These are phyloP conservation scores for Shargacucullia verbasci DNA, from an alignment of 2,888 invertebrate species.

Conservation along the genomic window DNA sequence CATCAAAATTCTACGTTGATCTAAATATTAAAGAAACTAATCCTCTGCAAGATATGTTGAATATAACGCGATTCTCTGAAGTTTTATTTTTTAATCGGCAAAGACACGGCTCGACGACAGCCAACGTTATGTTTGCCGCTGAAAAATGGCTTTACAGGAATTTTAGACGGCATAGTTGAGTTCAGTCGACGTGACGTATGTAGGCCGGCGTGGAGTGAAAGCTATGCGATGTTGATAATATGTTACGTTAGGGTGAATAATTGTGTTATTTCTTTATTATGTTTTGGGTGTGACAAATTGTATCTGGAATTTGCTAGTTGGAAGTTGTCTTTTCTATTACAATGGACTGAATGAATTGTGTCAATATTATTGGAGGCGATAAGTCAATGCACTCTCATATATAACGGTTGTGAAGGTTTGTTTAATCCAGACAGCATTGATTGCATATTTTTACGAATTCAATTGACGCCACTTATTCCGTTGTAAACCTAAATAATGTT, in stretches of 20 bases:
- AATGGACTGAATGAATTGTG: too few species aligned
- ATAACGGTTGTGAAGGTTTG: too few species aligned
- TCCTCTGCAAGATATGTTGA: slow-evolving; percentile 40
- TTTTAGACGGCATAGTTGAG: slow-evolving; percentile 52
- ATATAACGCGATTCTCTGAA: slow-evolving; percentile 53
- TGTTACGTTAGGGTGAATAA: slow-evolving; percentile 3
- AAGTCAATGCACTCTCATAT: too few species aligned
- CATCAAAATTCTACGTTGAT: slow-evolving; percentile 39
- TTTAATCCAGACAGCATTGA: too few species aligned
- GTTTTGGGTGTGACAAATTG: slow-evolving; percentile 24
- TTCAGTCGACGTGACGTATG: slow-evolving; percentile 41
- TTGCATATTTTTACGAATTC: too few species aligned
- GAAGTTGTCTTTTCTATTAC: slow-evolving; percentile 19
- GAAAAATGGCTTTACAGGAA: slow-evolving; percentile 75
- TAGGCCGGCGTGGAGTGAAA: slow-evolving; percentile 22
- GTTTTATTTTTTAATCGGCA: slow-evolving; percentile 60
- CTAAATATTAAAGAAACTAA: slow-evolving; percentile 48
- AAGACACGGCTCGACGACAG: slow-evolving; percentile 51
- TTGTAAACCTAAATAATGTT: too few species aligned
- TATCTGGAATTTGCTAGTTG: neutral
- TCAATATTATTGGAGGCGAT: too few species aligned
- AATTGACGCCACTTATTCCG: too few species aligned
- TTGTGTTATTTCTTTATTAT: slow-evolving; percentile 18
- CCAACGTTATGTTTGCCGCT: slow-evolving; percentile 51
- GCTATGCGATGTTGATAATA: slow-evolving; percentile 26